Percentiles rank a stretch among this genome's conserved stretches.
Conservation (phyloP, 2,888 invertebrate species). For the Drosophila mayaguana region DNA sequence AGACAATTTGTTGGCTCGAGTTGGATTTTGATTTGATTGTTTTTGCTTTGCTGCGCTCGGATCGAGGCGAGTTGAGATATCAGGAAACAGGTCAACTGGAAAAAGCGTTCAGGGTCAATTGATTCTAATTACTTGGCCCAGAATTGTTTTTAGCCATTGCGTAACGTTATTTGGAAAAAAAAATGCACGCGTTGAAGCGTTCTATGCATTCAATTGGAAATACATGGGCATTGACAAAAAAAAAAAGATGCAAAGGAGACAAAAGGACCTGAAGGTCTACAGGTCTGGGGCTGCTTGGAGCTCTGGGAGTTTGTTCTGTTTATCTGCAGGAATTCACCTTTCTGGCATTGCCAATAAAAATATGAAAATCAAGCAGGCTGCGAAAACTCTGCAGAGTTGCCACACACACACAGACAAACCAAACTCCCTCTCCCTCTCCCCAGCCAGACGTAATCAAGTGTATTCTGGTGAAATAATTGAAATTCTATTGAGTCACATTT, state of each 20-base stretch:
- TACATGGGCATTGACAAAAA: slow-evolving; percentile 8
- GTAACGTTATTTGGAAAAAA: slow-evolving; percentile 15
- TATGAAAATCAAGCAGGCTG: slow-evolving; percentile 25
- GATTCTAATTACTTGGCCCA: slow-evolving; percentile 65
- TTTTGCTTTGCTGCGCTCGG: slow-evolving; percentile 26
- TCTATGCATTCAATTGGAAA: slow-evolving; percentile 62
- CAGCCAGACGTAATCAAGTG: slow-evolving; percentile 40
- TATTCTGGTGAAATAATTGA: slow-evolving; percentile 50
- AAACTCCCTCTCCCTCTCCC: neutral
- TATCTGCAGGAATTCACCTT: slow-evolving; percentile 18
- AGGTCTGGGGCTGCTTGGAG: neutral
- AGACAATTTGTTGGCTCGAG: slow-evolving; percentile 20
- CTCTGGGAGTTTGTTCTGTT: neutral
- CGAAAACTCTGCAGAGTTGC: slow-evolving; percentile 7
- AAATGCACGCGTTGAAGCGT: slow-evolving; percentile 57
- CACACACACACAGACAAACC: neutral
- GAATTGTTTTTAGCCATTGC: slow-evolving; percentile 38
- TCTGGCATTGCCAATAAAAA: slow-evolving; percentile 22
- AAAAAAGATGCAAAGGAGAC: neutral
- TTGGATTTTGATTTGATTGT: slow-evolving; percentile 43
- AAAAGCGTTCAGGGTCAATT: slow-evolving; percentile 73
- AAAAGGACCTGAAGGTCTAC: neutral
- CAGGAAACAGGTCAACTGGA: slow-evolving; percentile 66
- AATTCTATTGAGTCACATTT: slow-evolving; percentile 26
- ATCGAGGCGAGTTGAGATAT: slow-evolving; percentile 41